phyloP scores from a whole-genome alignment of 2,888 invertebrate species.

The Prosopocoilus inquinatus region DNA sequence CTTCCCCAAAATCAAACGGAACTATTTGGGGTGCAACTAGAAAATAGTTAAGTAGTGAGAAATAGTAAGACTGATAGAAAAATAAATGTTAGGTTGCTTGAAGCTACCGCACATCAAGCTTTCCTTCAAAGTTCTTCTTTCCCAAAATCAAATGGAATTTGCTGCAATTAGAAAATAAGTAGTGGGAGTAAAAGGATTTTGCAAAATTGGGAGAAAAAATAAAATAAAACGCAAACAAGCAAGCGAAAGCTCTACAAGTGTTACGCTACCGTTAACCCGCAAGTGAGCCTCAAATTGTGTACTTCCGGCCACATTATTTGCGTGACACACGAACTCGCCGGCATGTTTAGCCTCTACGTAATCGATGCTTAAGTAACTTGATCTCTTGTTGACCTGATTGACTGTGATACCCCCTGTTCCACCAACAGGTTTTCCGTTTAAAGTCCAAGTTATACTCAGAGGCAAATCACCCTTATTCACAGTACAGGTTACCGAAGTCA shows the following conservation, averaged over 20 bases:
- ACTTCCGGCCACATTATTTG: conserved; percentile 65
- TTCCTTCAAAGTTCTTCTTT: neutral
- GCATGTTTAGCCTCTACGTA: conserved; percentile 59
- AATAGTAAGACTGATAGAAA: conserved; percentile 3
- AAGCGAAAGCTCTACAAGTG: conserved; percentile 42
- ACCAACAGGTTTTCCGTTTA: conserved; percentile 51
- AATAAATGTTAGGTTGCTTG: neutral
- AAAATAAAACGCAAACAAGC: conserved; percentile 12
- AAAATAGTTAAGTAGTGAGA: conserved; percentile 8
- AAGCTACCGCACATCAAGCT: too few species aligned
- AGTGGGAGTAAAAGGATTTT: too few species aligned
- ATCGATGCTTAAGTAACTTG: conserved; percentile 47
- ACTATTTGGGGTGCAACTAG: conserved; percentile 77
- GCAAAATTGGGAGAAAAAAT: neutral
- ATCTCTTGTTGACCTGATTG: too few species aligned
- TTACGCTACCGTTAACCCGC: conserved; percentile 65
- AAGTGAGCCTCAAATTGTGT: conserved; percentile 65
- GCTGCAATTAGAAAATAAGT: neutral
- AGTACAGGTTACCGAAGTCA: conserved; percentile 55
- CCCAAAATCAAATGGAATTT: neutral
- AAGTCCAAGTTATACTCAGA: conserved; percentile 59
- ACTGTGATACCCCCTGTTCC: conserved; percentile 38
- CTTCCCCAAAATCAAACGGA: conserved; percentile 74
- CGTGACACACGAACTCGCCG: conserved; percentile 69
- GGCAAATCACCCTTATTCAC: conserved; percentile 74